Evolutionary conservation across 2,888 invertebrate genomes (phyloP), one percentile per base, ranked within the genome.

Genomic region (Trichogramma dendrolimi): DNA sequence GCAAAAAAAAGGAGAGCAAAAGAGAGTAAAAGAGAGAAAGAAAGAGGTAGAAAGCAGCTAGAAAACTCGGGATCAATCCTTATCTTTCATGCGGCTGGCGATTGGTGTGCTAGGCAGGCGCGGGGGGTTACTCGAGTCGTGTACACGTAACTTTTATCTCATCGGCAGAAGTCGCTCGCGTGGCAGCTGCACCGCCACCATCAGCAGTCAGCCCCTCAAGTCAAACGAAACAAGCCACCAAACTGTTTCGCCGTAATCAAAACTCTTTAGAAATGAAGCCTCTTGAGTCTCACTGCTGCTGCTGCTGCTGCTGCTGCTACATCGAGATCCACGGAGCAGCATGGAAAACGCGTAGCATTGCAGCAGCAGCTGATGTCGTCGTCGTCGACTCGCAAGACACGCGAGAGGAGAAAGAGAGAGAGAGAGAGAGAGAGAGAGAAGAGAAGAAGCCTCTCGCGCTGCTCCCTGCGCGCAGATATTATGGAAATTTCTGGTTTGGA

Each of bases 51-150:
- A 41, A 4, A 52, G 41, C 4, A 38, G 49, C 11, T 11, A 40
- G 57, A 43, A 27, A 27, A 4, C 10, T 39, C 56, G n/a, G 59
- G 63, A 63, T 63, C 63, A 63, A 63, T 60, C 54, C 63, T 63
- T 60, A 63, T 63, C 63, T 60, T 58, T 58, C 58, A 61, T 61
- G 61, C 61, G 61, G 39, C 44, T 53, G 50, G n/a, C n/a, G 49
- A 27, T 11, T 27, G 27, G 27, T 27, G 27, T 27, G 27, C 27
- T 27, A 27, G 27, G 27, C 27, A 27, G 44, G 44, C 41, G 53
- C 14, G 39, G 50, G 49, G 42, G 27, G 27, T 27, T 27, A 27
- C 2, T 27, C 27, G 27, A 27, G 27, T 27, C 27, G 27, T 27
- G 27, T 27, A 27, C 58, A 2, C 8, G 42, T 39, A 60, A 60